Base-by-base conservation (phyloP, 1,140 invertebrate species). In the Drosophila azteca region DNA sequence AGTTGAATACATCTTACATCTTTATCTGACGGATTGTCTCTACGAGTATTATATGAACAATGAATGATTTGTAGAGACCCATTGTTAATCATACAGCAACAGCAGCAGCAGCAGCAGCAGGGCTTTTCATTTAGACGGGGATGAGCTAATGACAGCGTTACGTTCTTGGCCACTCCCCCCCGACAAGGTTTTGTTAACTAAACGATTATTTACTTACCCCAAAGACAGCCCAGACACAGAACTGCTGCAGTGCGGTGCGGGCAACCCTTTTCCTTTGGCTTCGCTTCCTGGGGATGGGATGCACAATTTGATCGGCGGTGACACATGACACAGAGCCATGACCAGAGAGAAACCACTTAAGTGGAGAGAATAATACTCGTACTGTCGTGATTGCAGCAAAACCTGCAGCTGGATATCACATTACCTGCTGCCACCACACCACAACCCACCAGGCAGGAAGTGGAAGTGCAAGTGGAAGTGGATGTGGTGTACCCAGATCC, bases 351-450 rank as follows among this genome's bases (percentile, higher is more conserved):
- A 85, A 88, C 78, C 83, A 72, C 74, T 82, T 87, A 82, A 85
- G 78, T 85, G 62, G 69, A 72, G 31, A 20, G 35, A 39, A 13
- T 39, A 13, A 39, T 39, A 39, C 11, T 39, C 9, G 35, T 13
- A 11, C 11, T 39, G 48, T 55, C 13, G 77, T 61, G 81, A 85
- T 85, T 85, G 70, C 45, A 58, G 55, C 41, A 43, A 44, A 73
- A 67, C 84, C 83, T 79, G 83, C 83, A 88, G 68, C 41, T 71
- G 59, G 6, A 65, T 83, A 88, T 88, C 59, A 17, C 49, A 48
- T 88, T 88, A 79, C 82, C 22, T 39, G 29, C 29, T 45, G 35
- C 48, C 48, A n/a, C 31, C 43, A 29, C n/a, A 53, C 50, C 45
- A 44, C 15, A 51, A 46, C 55, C 44, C 15, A 41, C 48, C 53